These are phyloP conservation scores for Notothenia coriiceps DNA, from an alignment of 2,113 vertebrate species.

Conservation along the genomic window DNA sequence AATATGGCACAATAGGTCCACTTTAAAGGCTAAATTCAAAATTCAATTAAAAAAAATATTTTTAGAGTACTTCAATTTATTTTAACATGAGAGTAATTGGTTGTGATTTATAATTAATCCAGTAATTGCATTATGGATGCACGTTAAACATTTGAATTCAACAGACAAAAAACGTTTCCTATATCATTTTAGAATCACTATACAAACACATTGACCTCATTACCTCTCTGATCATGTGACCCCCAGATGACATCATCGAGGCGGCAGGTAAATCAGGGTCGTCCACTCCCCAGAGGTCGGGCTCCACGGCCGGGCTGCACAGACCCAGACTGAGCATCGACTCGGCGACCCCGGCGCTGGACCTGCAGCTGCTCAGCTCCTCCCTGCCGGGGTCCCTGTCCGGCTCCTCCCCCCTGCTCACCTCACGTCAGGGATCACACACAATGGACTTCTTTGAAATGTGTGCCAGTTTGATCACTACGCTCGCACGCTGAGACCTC, in stretches of 20 bases:
- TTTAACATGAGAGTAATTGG: too few relatives aligned
- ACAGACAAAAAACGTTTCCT: too few relatives aligned
- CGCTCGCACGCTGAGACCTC: constrained; percentile 90
- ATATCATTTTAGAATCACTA: too few relatives aligned
- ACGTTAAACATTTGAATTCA: too few relatives aligned
- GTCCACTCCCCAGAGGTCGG: constrained; percentile 94
- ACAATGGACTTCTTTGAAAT: constrained; percentile 99
- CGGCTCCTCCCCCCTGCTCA: constrained; percentile 83
- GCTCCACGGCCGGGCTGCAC: constrained; percentile 90
- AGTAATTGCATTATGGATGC: too few relatives aligned
- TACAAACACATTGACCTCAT: background rate
- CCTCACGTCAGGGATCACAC: constrained; percentile 92
- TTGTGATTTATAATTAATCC: too few relatives aligned
- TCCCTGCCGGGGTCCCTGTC: constrained; percentile 90
- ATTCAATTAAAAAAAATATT: too few relatives aligned
- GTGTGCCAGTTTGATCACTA: constrained; percentile 98
- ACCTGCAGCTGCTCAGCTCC: constrained; percentile 86
- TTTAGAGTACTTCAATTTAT: too few relatives aligned
- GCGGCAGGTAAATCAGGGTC: constrained; percentile 90
- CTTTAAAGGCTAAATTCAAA: too few relatives aligned
- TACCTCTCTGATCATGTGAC: background rate
- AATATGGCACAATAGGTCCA: too few relatives aligned
- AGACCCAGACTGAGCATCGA: constrained; percentile 94
- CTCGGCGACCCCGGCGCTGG: constrained; percentile 79
- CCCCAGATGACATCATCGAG: constrained; percentile 91